Base-by-base conservation (phyloP, 2,113 vertebrate genomes). In the Muntiacus muntjak region DNA sequence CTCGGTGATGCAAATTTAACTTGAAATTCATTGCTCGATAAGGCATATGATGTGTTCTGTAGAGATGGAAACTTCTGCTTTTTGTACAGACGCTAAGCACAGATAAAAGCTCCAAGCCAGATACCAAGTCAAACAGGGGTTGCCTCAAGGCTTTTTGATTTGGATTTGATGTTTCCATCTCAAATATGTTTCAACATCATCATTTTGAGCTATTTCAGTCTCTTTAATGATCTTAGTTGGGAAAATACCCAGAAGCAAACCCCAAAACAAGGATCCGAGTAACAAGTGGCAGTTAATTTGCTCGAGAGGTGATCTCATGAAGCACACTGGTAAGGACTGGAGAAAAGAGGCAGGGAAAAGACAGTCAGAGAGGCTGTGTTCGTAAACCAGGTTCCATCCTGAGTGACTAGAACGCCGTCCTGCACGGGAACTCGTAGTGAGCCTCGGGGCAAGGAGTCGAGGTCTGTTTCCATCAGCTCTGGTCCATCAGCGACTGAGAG, bases 221-320 rank as follows among this genome's bases (percentile, higher is more conserved):
- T 47, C 60, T 83, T 87, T 95, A 33, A 94, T 82, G 6, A 94
- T 95, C 40, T 93, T 95, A 43, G 15, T 43, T 94, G 43, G 23
- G 7, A 52, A 36, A 52, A 36, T 57, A 62, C 21, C 16, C 25
- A 87, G 62, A 89, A 92, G 17, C 16, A 94, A 55, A 58, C 5
- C 8, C 6, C 13, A 8, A 82, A 60, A 89, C 14, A 71, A 93
- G 45, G n/a, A 81, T 79, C 60, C 43, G 52, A 89, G 52, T 81
- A n/a, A 47, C 14, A 86, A 23, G 28, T 12, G 1, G 33, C 1
- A 33, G 10, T 81, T 84, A 54, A 47, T 87, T 86, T 78, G 52
- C 21, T 19, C 60, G 36, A 25, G 15, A 62, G 7, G 13, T 45
- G 23, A 47, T 71, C 14, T 47, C 9, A n/a, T 28, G 36, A 89